Evolutionary conservation across 2,113 vertebrate genomes (phyloP).

Genomic region (Vanacampus margaritifer): DNA sequence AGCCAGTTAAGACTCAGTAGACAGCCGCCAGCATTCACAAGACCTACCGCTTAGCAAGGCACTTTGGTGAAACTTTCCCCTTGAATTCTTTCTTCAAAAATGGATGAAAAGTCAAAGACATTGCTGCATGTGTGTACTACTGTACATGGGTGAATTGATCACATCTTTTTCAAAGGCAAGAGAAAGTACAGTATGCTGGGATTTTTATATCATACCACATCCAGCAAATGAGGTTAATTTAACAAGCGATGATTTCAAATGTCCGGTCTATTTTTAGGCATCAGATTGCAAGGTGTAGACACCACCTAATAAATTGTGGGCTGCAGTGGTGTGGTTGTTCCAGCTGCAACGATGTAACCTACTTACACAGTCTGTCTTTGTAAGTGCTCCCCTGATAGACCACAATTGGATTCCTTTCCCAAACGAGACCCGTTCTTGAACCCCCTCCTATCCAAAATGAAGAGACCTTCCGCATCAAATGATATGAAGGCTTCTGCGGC

Average conservation of each 20-base stretch:
- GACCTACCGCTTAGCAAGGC: not conserved
- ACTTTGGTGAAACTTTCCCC: not conserved
- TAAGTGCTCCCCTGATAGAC: constrained; percentile 35
- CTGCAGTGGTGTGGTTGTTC: constrained; percentile 49
- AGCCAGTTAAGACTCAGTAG: not conserved
- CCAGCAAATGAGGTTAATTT: not conserved
- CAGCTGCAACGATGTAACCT: constrained; percentile 53
- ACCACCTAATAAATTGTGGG: constrained; percentile 40
- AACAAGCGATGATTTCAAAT: not conserved
- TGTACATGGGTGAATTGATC: not conserved
- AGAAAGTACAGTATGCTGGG: not conserved
- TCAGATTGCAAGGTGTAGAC: not conserved
- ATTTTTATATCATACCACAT: not conserved
- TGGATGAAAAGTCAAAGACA: not conserved
- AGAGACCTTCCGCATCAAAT: constrained; percentile 20
- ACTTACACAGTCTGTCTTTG: constrained; percentile 47
- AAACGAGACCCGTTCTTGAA: constrained; percentile 16
- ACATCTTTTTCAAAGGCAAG: not conserved
- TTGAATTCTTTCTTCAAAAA: not conserved
- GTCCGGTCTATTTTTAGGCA: constrained; percentile 27
- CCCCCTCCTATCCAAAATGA: constrained; percentile 1
- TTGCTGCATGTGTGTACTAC: not conserved
- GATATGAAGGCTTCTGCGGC: constrained; percentile 63
- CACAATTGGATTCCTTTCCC: constrained; percentile 28
- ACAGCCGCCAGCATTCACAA: not conserved